Conservation (phyloP, 2,113 vertebrate genomes). For the Climacteris rufus region DNA sequence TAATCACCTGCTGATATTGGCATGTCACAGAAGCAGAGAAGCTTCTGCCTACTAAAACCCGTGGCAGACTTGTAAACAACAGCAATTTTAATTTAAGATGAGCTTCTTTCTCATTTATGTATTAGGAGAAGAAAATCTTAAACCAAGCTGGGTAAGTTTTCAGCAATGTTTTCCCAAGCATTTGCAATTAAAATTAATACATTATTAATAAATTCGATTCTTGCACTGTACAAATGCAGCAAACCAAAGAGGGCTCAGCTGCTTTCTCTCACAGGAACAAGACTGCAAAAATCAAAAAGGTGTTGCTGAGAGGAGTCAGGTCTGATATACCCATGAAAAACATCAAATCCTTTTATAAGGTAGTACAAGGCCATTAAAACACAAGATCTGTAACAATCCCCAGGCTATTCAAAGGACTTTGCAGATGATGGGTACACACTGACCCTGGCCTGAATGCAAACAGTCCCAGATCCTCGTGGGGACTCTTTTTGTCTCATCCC, state of each 20-base stretch:
- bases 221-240: fast-evolving
- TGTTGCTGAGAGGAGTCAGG: background rate
- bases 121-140: background rate
- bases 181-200: background rate
- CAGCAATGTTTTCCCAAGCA: background rate
- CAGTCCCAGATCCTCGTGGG: background rate
- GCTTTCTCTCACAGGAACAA: background rate
- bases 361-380: background rate
- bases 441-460: background rate
- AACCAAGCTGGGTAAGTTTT: background rate
- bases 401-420: background rate
- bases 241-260: background rate
- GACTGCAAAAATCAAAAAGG: background rate
- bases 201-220: background rate
- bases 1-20: background rate
- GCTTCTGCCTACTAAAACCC: background rate
- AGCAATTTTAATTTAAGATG: background rate
- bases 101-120: background rate
- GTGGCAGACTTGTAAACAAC: background rate
- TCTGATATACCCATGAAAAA: background rate
- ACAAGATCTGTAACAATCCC: background rate
- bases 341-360: background rate
- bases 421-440: background rate
- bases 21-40: background rate
- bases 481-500: background rate